Conservation (phyloP, 2,888 invertebrate genomes). For the Leistus spinibarbis region DNA sequence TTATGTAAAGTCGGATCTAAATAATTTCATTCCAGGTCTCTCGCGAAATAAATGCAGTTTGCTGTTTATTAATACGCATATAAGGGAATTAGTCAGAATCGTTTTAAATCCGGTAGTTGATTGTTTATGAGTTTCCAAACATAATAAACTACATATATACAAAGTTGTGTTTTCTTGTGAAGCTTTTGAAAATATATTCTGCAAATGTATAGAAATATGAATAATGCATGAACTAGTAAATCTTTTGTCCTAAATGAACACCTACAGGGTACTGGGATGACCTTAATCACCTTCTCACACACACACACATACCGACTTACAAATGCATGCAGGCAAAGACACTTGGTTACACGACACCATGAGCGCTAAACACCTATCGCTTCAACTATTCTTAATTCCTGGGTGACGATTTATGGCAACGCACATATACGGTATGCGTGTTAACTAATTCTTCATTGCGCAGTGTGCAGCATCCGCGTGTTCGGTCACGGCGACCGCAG, state of each 20-base stretch:
- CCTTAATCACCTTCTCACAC: not conserved
- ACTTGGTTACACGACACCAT: not conserved
- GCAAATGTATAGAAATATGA: not conserved
- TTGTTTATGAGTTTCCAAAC: too few relatives aligned
- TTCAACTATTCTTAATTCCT: not conserved
- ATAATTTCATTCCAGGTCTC: too few relatives aligned
- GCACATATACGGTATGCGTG: not conserved
- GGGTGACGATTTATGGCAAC: slow-evolving; percentile 5
- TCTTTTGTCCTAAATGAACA: not conserved
- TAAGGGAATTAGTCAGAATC: too few relatives aligned
- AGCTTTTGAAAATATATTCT: not conserved
- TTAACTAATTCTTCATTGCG: not conserved
- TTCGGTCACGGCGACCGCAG: not conserved
- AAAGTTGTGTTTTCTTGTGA: not conserved
- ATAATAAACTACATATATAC: not conserved
- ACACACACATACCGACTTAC: not conserved
- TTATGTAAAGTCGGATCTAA: too few relatives aligned
- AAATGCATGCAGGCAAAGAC: not conserved
- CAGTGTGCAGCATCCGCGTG: not conserved
- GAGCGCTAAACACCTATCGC: not conserved
- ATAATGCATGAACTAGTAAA: not conserved
- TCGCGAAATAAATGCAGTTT: too few relatives aligned
- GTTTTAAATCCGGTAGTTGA: too few relatives aligned
- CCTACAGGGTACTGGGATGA: not conserved
- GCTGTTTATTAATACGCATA: too few relatives aligned